A percentile compares a stretch with the other conserved stretches of the same genome.
phyloP scores from a whole-genome alignment of 1,140 invertebrate species.

The Ips nitidus region DNA sequence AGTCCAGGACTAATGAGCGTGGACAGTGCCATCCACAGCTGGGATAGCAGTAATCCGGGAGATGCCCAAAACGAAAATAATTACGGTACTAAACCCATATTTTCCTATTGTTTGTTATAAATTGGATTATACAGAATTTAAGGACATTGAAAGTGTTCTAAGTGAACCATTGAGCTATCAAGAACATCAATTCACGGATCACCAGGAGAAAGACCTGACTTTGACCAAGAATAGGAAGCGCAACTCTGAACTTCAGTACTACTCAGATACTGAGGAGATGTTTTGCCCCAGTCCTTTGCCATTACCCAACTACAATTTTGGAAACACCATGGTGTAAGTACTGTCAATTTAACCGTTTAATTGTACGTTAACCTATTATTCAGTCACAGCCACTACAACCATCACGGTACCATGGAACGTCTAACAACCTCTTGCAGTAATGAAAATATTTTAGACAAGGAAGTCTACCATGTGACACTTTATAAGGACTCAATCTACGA shows the following conservation, averaged over 20 bases:
- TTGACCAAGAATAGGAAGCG: slow-evolving; percentile 43
- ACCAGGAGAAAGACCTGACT: slow-evolving; percentile 38
- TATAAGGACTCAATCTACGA: slow-evolving; percentile 86
- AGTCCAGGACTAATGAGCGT: slow-evolving; percentile 71
- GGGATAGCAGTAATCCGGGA: slow-evolving; percentile 63
- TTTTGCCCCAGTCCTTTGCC: slow-evolving; percentile 54
- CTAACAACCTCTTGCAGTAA: slow-evolving; percentile 44
- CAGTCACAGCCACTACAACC: slow-evolving; percentile 28
- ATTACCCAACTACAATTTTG: slow-evolving; percentile 60
- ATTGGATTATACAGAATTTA: slow-evolving; percentile 38
- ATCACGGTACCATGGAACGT: slow-evolving; percentile 40
- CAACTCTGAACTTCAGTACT: slow-evolving; percentile 50
- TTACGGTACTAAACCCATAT: slow-evolving; percentile 32
- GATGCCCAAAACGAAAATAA: slow-evolving; percentile 39
- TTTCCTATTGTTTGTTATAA: neutral
- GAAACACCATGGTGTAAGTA: slow-evolving; percentile 57
- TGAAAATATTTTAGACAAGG: slow-evolving; percentile 48
- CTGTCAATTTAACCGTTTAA: too few relatives aligned
- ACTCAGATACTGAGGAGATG: slow-evolving; percentile 50
- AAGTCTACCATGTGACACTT: slow-evolving; percentile 75
- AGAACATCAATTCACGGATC: slow-evolving; percentile 28
- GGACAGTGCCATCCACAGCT: slow-evolving; percentile 86
- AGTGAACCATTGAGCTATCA: slow-evolving; percentile 49
- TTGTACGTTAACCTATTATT: too few relatives aligned
- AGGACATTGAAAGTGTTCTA: slow-evolving; percentile 49